A percentile compares a stretch with the other conserved stretches of the same genome.
Conservation (phyloP, 2,888 invertebrate species). For the Xanthia icteritia region DNA sequence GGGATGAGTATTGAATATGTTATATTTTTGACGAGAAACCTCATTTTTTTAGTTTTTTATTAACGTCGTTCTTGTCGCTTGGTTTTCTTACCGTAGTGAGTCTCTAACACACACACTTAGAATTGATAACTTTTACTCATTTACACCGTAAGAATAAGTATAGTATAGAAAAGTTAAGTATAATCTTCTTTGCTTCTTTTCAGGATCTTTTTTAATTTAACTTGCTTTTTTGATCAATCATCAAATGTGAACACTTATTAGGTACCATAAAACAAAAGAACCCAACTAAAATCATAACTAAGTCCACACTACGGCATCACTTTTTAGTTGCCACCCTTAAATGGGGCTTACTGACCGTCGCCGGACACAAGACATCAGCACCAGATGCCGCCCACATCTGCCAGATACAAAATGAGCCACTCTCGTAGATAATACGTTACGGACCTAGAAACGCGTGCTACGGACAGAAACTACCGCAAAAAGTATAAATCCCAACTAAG, state of each 20-base stretch:
- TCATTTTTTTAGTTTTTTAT: not conserved
- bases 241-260: not conserved
- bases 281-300: constrained; percentile 10
- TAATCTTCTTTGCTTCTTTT: too few relatives aligned
- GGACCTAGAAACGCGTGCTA: constrained; percentile 60
- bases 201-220: too few relatives aligned
- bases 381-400: constrained; percentile 59
- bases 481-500: constrained; percentile 84
- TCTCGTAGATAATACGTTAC: constrained; percentile 59
- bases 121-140: not conserved
- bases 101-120: not conserved
- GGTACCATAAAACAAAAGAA: not conserved
- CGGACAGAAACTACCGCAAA: constrained; percentile 76
- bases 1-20: not conserved
- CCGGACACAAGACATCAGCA: constrained; percentile 56
- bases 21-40: not conserved
- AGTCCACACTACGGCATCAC: constrained; percentile 17
- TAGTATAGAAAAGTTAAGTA: not conserved
- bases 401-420: constrained; percentile 60
- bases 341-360: constrained; percentile 24
- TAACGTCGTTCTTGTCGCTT: not conserved
- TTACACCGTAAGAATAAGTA: not conserved
- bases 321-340: constrained; percentile 45
- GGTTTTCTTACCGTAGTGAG: not conserved
- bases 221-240: not conserved